Base-by-base conservation (phyloP, 2,888 invertebrate genomes). In the Notodonta dromedarius region DNA sequence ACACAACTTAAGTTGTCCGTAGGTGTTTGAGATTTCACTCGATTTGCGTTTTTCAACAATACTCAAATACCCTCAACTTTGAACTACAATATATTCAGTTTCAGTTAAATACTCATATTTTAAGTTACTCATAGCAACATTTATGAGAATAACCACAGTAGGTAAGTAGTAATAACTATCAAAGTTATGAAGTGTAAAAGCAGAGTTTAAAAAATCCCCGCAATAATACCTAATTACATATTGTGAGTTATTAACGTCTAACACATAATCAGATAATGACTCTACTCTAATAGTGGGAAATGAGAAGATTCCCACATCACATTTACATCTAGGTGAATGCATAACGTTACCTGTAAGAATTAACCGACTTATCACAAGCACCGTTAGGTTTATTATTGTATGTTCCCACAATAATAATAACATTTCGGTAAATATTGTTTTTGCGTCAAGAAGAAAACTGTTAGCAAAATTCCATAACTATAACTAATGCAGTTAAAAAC, bases 271-370 rank as follows among this genome's bases (percentile, higher is more conserved):
- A 54, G n/a, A 54, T 39, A 54, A 54, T 54, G 32, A n/a, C 8
- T 52, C 5, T 24, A 61, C 8, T 52, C 5, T 24, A 61, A 58
- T 54, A 60, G 57, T 61, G 58, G 4, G 65, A 58, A 56, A 50
- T 16, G n/a, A 13, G 32, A 5, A 51, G 44, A n/a, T 64, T 59
- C 60, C 32, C 58, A 64, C 57, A 54, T 64, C 57, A 52, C 24
- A 32, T 52, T 39, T 56, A 42, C 40, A 56, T 42, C 44, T 63
- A 55, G 58, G 58, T 57, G 39, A 60, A 58, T 32, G 46, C 13
- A 57, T 63, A 63, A 51, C 57, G 58, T 32, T 64, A 58, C 60
- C 14, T 14, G 54, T 39, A 39, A 14, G 12, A 11, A 54, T 54
- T 54, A 54, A 39, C 54, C 54, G 35, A 54, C 39, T 54, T 54